Percentiles rank a stretch among this genome's conserved stretches.
phyloP scores from a whole-genome alignment of 2,888 invertebrate genomes.

The Eupeodes luniger region DNA sequence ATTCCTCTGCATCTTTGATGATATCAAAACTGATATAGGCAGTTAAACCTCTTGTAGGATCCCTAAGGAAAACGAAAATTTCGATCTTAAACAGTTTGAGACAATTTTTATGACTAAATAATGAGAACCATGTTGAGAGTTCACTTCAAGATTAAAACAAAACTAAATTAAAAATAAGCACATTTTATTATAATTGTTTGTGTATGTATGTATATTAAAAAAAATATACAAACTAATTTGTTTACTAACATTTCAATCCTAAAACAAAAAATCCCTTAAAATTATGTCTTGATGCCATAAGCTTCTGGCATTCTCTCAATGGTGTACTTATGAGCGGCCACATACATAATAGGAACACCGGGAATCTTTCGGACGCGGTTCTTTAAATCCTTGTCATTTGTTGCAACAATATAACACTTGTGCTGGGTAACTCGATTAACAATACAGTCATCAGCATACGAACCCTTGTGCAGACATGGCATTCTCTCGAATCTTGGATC shows the following conservation, averaged over 20 bases:
- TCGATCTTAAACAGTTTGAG: too few relatives aligned
- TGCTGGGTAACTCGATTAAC: constrained; percentile 98
- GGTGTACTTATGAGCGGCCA: constrained; percentile 95
- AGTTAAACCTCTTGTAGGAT: too few relatives aligned
- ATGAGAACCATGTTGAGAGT: too few relatives aligned
- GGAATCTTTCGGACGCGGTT: constrained; percentile 98
- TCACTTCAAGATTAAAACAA: not conserved
- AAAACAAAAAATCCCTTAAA: constrained; percentile 21
- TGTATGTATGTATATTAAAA: constrained; percentile 12
- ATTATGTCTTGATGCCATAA: constrained; percentile 90
- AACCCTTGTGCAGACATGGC: constrained; percentile 97
- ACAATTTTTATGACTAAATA: too few relatives aligned
- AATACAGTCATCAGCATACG: constrained; percentile 99
- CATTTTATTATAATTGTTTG: not conserved
- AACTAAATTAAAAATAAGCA: not conserved
- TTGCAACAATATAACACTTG: constrained; percentile 99
- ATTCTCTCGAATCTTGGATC: constrained; percentile 97
- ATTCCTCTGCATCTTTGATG: too few relatives aligned
- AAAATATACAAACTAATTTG: constrained; percentile 50
- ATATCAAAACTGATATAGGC: too few relatives aligned
- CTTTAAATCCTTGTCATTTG: constrained; percentile 98
- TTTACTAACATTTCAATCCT: not conserved
- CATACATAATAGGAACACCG: constrained; percentile 99
- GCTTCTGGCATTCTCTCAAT: constrained; percentile 99
- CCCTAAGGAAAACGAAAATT: too few relatives aligned